phyloP scores from a whole-genome alignment of 2,888 invertebrate genomes.

The Hanleya hanleyi region DNA sequence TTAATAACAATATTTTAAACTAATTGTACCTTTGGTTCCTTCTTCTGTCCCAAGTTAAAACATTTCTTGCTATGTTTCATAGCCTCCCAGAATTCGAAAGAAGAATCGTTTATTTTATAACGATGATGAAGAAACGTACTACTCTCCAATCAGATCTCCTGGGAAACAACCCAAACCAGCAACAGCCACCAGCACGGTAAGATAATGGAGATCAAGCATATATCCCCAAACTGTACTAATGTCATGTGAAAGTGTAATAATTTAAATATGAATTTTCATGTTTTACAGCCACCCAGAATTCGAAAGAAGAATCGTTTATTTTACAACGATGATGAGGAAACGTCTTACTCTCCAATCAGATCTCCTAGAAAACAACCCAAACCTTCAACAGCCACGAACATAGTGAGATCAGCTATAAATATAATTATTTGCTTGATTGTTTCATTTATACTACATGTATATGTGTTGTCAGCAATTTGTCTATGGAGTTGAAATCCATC shows the following conservation, averaged over 20 bases:
- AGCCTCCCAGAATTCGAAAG: slow-evolving; percentile 63
- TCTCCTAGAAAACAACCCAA: slow-evolving; percentile 41
- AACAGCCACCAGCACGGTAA: slow-evolving; percentile 13
- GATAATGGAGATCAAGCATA: too few relatives aligned
- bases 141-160: slow-evolving; percentile 46
- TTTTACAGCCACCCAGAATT: slow-evolving; percentile 58
- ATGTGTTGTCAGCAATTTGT: slow-evolving; percentile 29
- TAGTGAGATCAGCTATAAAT: too few relatives aligned
- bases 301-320: slow-evolving; percentile 62
- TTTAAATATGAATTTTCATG: too few relatives aligned
- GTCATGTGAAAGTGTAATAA: too few relatives aligned
- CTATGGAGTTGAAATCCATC: slow-evolving; percentile 30
- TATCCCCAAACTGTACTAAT: too few relatives aligned
- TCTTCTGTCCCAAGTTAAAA: too few relatives aligned
- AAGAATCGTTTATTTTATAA: slow-evolving; percentile 63
- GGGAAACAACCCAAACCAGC: slow-evolving; percentile 35
- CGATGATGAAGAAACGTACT: slow-evolving; percentile 65
- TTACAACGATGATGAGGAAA: slow-evolving; percentile 67
- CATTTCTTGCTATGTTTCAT: too few relatives aligned
- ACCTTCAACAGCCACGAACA: slow-evolving; percentile 11
- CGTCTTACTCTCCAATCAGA: slow-evolving; percentile 50
- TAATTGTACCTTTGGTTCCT: too few relatives aligned
- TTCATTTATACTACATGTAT: not conserved
- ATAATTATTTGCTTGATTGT: too few relatives aligned
- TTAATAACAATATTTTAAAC: too few relatives aligned